phyloP scores from a whole-genome alignment of 2,113 vertebrate genomes.

The Speoplatyrhinus poulsoni region DNA sequence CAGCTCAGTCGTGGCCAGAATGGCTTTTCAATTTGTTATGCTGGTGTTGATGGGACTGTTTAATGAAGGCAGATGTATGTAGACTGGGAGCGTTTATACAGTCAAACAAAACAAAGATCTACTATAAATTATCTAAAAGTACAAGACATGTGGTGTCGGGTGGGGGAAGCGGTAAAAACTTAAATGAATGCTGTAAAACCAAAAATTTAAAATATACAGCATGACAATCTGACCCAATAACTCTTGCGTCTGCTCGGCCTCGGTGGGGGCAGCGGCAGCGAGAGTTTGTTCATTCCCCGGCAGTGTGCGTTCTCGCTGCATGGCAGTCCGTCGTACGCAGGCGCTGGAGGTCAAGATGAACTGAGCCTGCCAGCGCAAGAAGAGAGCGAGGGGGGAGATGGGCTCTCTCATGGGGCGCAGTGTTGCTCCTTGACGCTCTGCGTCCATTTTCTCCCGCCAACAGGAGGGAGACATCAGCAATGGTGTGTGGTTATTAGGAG shows the following conservation, averaged over 20 bases:
- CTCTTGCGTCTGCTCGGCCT: constrained; percentile 61
- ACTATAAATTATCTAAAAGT: constrained; percentile 24
- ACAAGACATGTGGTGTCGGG: neutral
- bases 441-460: constrained; percentile 4
- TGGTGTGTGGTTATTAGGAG: constrained; percentile 11
- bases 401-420: neutral
- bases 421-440: constrained; percentile 18
- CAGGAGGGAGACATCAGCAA: constrained; percentile 1
- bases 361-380: constrained; percentile 7
- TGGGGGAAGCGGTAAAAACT: neutral
- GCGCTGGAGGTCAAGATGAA: constrained; percentile 9
- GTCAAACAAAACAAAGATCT: neutral
- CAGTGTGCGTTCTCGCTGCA: constrained; percentile 15
- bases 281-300: constrained; percentile 23
- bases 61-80: too few species aligned
- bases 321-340: constrained; percentile 11
- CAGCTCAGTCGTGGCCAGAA: too few species aligned
- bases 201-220: constrained; percentile 34
- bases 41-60: too few species aligned
- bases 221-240: constrained; percentile 35
- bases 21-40: too few species aligned
- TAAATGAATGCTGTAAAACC: neutral
- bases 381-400: constrained; percentile 17
- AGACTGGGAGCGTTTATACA: too few species aligned
- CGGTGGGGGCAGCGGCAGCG: constrained; percentile 40